Percentiles rank a stretch among this genome's conserved stretches.
These are phyloP conservation scores for Pseudomugil tenellus DNA, from an alignment of 2,797 vertebrate genomes.

Conservation along the genomic window DNA sequence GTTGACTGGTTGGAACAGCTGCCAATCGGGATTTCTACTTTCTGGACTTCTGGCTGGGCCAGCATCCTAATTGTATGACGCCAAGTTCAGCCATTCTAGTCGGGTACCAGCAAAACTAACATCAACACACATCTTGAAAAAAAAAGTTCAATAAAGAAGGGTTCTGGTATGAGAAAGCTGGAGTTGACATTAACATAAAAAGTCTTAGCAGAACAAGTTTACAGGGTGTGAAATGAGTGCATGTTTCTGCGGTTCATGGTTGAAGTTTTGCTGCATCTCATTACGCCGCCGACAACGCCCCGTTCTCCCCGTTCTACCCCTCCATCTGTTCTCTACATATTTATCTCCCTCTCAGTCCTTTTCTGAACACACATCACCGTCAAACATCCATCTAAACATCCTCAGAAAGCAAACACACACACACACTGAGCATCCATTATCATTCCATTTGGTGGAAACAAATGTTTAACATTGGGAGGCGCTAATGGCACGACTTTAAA, in stretches of 20 bases:
- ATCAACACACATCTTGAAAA: no score
- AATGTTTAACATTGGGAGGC: conserved; percentile 14
- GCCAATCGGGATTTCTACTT: no score
- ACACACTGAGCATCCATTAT: conserved; percentile 6
- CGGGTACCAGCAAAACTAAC: no score
- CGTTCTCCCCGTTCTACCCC: conserved; percentile 12
- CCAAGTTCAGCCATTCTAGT: no score
- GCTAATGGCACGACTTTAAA: conserved; percentile 10
- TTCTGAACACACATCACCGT: conserved; percentile 10
- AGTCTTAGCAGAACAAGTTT: neutral
- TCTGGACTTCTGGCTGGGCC: no score
- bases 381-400: conserved; percentile 23
- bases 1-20: no score
- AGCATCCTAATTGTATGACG: no score
- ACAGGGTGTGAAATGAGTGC: no score
- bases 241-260: neutral
- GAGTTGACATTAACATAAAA: no score
- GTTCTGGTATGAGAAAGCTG: no score
- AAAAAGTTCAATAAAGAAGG: no score
- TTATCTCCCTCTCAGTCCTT: neutral
- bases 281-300: neutral
- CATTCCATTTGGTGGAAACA: conserved; percentile 38
- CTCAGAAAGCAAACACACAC: conserved; percentile 14
- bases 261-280: neutral
- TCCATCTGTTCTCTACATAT: conserved; percentile 9